A percentile compares a stretch with the other conserved stretches of the same genome.
These are phyloP conservation scores for Aythya baeri DNA, from an alignment of 2,113 vertebrate species.

Conservation along the genomic window DNA sequence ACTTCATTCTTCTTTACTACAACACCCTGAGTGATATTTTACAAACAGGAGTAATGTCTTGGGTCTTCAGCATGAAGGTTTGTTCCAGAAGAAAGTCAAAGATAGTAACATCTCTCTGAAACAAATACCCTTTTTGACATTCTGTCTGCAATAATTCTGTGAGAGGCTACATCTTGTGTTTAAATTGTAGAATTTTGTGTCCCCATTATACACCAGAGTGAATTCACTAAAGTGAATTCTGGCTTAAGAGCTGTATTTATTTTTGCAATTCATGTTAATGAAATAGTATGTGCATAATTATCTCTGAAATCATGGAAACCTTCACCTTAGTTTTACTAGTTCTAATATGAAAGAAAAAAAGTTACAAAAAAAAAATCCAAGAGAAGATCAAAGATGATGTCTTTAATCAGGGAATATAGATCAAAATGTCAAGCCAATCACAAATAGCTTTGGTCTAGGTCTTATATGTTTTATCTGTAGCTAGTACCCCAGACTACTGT, in stretches of 20 bases:
- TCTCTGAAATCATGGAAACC: not conserved
- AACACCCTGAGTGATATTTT: not conserved
- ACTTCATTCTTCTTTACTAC: not conserved
- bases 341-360: not conserved
- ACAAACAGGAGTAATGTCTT: not conserved
- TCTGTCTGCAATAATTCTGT: not conserved
- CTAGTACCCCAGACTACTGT: not conserved
- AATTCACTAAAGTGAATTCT: not conserved
- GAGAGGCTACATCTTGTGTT: not conserved
- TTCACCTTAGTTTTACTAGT: not conserved
- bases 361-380: not conserved
- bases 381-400: not conserved
- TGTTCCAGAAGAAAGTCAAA: not conserved
- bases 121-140: not conserved
- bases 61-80: not conserved
- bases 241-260: not conserved
- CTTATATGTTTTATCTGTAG: accelerated
- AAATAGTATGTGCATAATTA: not conserved
- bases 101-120: not conserved
- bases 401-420: not conserved
- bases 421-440: not conserved
- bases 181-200: not conserved
- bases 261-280: not conserved
- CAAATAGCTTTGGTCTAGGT: not conserved
- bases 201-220: not conserved